Conservation (phyloP, 2,888 invertebrate species). For the Tholera decimalis region DNA sequence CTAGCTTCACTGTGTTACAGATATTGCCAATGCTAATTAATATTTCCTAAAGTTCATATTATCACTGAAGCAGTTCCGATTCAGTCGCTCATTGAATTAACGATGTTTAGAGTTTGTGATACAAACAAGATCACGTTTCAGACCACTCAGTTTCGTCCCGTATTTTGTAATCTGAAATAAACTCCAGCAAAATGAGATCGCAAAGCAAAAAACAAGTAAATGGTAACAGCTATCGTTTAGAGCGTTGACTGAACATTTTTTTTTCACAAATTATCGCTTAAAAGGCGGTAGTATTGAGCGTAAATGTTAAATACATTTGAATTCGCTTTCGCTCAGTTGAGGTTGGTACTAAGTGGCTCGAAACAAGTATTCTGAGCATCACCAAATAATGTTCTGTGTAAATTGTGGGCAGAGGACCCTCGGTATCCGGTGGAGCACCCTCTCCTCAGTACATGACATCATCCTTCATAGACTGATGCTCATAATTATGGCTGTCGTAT, state of each 20-base stretch:
- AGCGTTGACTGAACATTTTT: constrained; percentile 47
- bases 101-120: background rate
- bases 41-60: background rate
- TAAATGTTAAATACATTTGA: constrained; percentile 61
- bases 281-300: constrained; percentile 46
- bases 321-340: constrained; percentile 63
- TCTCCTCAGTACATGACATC: constrained; percentile 65
- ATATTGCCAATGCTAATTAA: constrained; percentile 22
- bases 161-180: constrained; percentile 32
- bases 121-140: constrained; percentile 16
- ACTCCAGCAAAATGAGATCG: constrained; percentile 30
- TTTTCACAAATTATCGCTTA: constrained; percentile 51
- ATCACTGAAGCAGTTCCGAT: constrained; percentile 12
- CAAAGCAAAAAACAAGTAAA: constrained; percentile 52
- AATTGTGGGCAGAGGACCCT: constrained; percentile 74
- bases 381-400: constrained; percentile 76
- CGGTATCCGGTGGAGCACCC: constrained; percentile 63
- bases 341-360: constrained; percentile 72
- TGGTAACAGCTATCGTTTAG: constrained; percentile 43
- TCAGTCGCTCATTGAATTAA: constrained; percentile 7
- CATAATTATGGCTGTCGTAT: constrained; percentile 64
- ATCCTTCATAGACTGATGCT: constrained; percentile 68
- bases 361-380: constrained; percentile 78
- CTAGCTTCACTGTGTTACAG: background rate
- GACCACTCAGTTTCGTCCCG: constrained; percentile 2